Evolutionary conservation across 2,797 vertebrate species (phyloP).

Genomic region (Trematomus bernacchii): DNA sequence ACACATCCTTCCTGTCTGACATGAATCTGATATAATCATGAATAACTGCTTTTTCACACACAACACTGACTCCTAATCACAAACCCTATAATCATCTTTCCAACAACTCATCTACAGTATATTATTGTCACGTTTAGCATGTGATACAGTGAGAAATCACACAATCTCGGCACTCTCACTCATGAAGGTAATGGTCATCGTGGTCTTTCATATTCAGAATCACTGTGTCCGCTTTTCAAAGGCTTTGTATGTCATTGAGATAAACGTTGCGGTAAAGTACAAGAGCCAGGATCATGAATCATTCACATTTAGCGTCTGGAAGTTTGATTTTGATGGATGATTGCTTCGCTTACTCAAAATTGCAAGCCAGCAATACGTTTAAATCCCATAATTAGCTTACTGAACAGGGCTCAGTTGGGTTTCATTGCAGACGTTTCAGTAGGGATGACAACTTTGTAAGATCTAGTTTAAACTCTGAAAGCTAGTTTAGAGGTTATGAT

Average conservation of each 20-base stretch:
- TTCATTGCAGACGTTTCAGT: too few relatives aligned
- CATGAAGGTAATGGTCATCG: constrained; percentile 35
- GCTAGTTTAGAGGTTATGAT: too few relatives aligned
- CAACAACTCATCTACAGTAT: constrained; percentile 38
- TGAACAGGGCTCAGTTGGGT: too few relatives aligned
- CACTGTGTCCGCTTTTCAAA: constrained; percentile 11
- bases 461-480: too few relatives aligned
- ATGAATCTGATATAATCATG: constrained; percentile 19
- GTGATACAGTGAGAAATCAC: too few relatives aligned
- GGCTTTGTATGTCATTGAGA: not conserved
- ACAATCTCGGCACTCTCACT: too few relatives aligned
- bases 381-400: too few relatives aligned
- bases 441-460: too few relatives aligned
- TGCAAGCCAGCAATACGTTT: not conserved
- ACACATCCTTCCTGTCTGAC: not conserved
- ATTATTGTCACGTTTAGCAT: constrained; percentile 29
- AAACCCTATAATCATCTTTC: constrained; percentile 44
- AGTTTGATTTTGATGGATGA: constrained; percentile 50
- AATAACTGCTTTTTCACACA: not conserved
- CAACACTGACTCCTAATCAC: constrained; percentile 13
- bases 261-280: constrained; percentile 37
- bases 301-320: constrained; percentile 3
- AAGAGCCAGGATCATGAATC: constrained; percentile 18
- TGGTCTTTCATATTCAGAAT: constrained; percentile 37
- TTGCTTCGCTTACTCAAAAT: constrained; percentile 14